Evolutionary conservation across 2,113 vertebrate species (phyloP), one percentile per base, ranked within the genome.

Genomic region (Limnothrissa miodon): DNA sequence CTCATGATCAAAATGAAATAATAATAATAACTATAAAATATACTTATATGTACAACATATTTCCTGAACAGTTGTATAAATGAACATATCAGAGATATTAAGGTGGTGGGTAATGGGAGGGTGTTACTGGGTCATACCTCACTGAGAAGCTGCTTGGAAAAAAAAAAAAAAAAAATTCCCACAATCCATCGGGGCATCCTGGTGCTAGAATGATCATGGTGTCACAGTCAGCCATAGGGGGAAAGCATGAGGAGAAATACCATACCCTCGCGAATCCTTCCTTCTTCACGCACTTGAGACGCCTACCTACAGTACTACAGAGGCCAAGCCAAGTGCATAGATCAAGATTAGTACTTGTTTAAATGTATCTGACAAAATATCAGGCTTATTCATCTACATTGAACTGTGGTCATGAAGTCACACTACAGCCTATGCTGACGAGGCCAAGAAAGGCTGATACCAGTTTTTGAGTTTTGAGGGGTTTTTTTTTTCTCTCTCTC

Each of bases 61-160:
- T 85, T 45, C 80, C 81, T 39, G 78, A 82, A 82, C 44, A 81
- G 39, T 70, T 59, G 53, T 79, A 15, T 53, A 83, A 78, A 84
- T 78, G 83, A 88, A 89, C 78, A 85, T 88, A 90, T 87, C 83
- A 51, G 78, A 83, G 84, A 78, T 83, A 78, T 85, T n/a, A 29
- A 62, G 45, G 80, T 82, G 79, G 39, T 82, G 84, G 78, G 81
- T 86, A 29, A 23, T 48, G 82, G 85, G 83, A 59, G 80, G 62
- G 66, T 11, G 17, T 17, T 74, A 74, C 66, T 74, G 25, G 59
- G 33, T 74, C 56, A 36, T 83, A 86, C 86, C 88, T 84, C 79
- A 82, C 82, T 39, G 39, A 86, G 78, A 82, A 78, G 82, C 82
- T 88, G 84, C 88, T 87, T 83, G 83, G 42, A 6, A 6, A 42